Base-by-base conservation (phyloP, 2,113 vertebrate species). In the Turdus rufiventris region DNA sequence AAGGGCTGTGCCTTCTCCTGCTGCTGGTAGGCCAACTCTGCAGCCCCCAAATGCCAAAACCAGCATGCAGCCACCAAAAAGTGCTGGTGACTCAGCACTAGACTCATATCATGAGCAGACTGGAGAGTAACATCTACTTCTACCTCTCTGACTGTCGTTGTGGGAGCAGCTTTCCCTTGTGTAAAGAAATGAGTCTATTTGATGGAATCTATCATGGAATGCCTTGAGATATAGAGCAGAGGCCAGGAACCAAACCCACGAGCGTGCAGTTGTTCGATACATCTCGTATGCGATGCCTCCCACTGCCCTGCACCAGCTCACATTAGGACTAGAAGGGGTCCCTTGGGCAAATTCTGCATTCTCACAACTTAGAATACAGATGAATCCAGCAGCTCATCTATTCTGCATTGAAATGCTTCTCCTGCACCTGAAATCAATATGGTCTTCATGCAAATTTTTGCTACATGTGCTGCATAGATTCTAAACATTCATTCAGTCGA, bases 391-490 rank as follows among this genome's bases (percentile, higher is more conserved):
- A 80, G 51, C 36, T 58, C 63, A 63, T 73, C 50, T 85, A 65
- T 47, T 73, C 43, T 65, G 71, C 63, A 73, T 70, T 65, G 24
- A 88, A 91, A 96, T 68, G 73, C 40, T 47, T 85, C 33, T 62
- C 36, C 47, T 78, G 80, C 50, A 83, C 78, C 83, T 87, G 57
- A 83, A 89, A 96, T 95, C 87, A 3, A 93, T 90, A 88, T 4
- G 0, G 23, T 66, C 71, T 96, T 95, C 77, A 94, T 86, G 80
- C 85, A 89, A 79, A 93, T 87, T 92, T 96, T 91, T 92, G 75
- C 88, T 93, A 65, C 72, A 67, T 40, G 63, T 91, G 71, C 84
- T 78, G 79, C 57, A 70, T 23, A 5, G 15, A 85, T 90, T 80
- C 88, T 88, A 75, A 93, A 96, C 67, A 47, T 74, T 91, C 70